Percentiles rank a stretch among this genome's conserved stretches.
Conservation (phyloP, 2,113 vertebrate species). For the Scalopus aquaticus region DNA sequence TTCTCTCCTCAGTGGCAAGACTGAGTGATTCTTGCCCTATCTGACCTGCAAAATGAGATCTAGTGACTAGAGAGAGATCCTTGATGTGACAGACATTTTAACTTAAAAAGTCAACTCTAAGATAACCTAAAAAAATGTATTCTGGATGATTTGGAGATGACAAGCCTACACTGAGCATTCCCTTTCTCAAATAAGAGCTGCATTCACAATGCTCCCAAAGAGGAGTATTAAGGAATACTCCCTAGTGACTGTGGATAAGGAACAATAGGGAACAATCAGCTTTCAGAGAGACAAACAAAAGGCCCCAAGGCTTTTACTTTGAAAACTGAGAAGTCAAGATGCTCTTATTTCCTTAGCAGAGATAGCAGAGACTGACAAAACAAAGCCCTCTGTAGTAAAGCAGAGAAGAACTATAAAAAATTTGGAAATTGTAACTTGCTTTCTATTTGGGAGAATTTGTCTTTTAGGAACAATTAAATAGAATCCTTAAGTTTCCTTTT, state of each 20-base stretch:
- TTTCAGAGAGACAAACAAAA: slow-evolving; percentile 23
- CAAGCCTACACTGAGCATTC: background rate
- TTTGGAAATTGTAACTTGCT: background rate
- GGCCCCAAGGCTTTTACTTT: background rate
- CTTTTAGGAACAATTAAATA: background rate
- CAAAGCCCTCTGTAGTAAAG: background rate
- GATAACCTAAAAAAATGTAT: background rate
- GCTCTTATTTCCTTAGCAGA: background rate
- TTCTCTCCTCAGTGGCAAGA: background rate
- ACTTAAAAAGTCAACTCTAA: background rate
- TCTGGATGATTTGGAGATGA: background rate
- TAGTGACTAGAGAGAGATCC: background rate
- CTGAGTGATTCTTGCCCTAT: background rate
- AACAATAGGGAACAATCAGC: background rate
- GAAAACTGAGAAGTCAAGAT: background rate
- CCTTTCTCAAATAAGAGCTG: background rate
- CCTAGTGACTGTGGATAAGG: background rate
- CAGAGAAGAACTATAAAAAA: background rate
- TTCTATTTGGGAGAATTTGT: background rate
- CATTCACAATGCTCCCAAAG: background rate
- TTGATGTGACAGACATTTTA: background rate
- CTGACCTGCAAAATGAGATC: background rate
- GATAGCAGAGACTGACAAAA: background rate
- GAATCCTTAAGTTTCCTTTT: background rate
- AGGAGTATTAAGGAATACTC: background rate